Evolutionary conservation across 2,888 invertebrate species (phyloP), one percentile per base, ranked within the genome.

Genomic region (Heliconius charithonia): DNA sequence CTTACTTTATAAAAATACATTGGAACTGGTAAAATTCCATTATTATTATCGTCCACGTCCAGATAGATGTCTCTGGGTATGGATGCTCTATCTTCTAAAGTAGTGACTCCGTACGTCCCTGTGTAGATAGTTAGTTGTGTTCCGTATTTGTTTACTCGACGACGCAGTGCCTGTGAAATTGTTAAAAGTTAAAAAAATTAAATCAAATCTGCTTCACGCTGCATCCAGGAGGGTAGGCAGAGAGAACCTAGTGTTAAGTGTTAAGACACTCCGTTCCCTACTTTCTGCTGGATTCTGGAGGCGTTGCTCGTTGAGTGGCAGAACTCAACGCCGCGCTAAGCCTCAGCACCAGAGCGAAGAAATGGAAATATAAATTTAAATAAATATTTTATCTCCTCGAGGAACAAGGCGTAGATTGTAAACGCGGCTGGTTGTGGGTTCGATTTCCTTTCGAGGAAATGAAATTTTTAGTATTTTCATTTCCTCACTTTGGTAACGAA

Each of bases 1-100:
- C 59, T 79, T 79, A 92, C 94, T 92, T 94, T 94, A 81, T 90
- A 94, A 59, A 89, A 91, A 70, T 94, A 94, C 81, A 93, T 79
- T 0, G 94, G 94, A 0, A 94, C 93, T 0, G 94, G 93, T 1
- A 94, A 86, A 0, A 90, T 75, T 0, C 79, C 81, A 72, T 94
- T 94, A 77, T 93, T 93, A 69, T 94, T 93, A 2, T 80, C 86
- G 25, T 94, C 94, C 0, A 79, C 73, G 22, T 85, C 77, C 0
- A 94, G 81, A 66, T 88, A 91, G 0, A 94, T 56, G 0, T 85
- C 83, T 6, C 78, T 84, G n/a, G 78, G 80, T 0, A 27, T 76
- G 1, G 86, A 88, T 0, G 45, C 37, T 0, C 25, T 74, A 81
- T 90, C 88, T 0, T 84, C 82, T n/a, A 94, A 83, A 0, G 87